A percentile compares a stretch with the other conserved stretches of the same genome.
Evolutionary conservation across 2,888 invertebrate species (phyloP).

Genomic region (Neoascia interrupta): DNA sequence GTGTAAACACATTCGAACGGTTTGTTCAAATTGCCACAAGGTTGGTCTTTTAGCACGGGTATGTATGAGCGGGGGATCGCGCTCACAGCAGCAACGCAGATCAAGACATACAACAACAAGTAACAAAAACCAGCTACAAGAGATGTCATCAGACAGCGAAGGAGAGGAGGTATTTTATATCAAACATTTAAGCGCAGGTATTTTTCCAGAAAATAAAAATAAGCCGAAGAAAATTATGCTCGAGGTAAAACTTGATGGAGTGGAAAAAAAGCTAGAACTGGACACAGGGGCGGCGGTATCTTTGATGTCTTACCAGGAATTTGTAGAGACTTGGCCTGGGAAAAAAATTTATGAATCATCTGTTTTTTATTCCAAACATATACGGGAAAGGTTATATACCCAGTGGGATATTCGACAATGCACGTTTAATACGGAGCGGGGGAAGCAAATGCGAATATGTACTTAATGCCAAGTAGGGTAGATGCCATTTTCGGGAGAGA

Average conservation of each 20-base stretch:
- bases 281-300: slow-evolving; percentile 35
- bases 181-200: background rate
- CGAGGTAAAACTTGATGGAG: slow-evolving; percentile 10
- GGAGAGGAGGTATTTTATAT: slow-evolving; percentile 1
- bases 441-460: slow-evolving; percentile 20
- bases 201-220: background rate
- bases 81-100: background rate
- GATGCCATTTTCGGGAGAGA: slow-evolving; percentile 36
- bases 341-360: background rate
- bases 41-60: slow-evolving; percentile 15
- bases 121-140: slow-evolving; percentile 11
- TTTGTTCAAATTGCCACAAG: slow-evolving; percentile 16
- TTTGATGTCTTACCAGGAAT: slow-evolving; percentile 25
- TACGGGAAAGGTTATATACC: slow-evolving; percentile 21
- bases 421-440: slow-evolving; percentile 6
- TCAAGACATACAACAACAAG: background rate
- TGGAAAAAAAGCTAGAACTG: slow-evolving; percentile 18
- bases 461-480: slow-evolving; percentile 27
- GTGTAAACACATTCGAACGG: slow-evolving; percentile 14
- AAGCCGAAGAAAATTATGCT: slow-evolving; percentile 20
- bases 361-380: slow-evolving; percentile 19
- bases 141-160: background rate
- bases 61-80: background rate
- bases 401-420: slow-evolving; percentile 24
- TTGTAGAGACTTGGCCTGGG: background rate